Percentiles rank a stretch among this genome's conserved stretches.
Evolutionary conservation across 2,888 invertebrate genomes (phyloP).

Genomic region (Nephrocerus scutellatus): DNA sequence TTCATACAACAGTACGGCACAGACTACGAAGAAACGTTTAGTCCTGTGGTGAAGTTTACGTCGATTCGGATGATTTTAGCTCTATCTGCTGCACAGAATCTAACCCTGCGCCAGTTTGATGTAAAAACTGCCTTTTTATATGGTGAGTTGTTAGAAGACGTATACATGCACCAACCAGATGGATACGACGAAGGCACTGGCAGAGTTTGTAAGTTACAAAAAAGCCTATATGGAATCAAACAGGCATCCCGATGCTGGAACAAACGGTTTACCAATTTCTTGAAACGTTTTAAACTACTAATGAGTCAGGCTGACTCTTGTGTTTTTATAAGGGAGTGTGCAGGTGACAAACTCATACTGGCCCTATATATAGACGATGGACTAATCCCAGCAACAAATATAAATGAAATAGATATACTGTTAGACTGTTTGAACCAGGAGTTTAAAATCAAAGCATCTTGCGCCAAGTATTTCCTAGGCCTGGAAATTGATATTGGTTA

Average conservation of each 20-base stretch:
- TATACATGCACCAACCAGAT: slow-evolving; percentile 11
- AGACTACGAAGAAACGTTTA: slow-evolving; percentile 32
- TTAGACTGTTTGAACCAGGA: too few species aligned
- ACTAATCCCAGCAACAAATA: too few species aligned
- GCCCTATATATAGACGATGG: too few species aligned
- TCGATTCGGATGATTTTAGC: slow-evolving; percentile 23
- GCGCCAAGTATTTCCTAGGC: slow-evolving; percentile 4
- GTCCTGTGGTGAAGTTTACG: slow-evolving; percentile 28
- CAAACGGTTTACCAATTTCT: slow-evolving; percentile 18
- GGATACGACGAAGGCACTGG: slow-evolving; percentile 16
- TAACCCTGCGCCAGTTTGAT: slow-evolving; percentile 15
- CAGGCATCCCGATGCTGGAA: too few species aligned
- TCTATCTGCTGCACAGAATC: slow-evolving; percentile 10
- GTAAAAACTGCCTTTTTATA: slow-evolving; percentile 18
- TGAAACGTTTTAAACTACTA: slow-evolving; percentile 21
- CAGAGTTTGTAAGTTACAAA: slow-evolving; percentile 16
- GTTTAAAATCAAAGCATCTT: slow-evolving; percentile 7
- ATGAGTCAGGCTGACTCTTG: slow-evolving; percentile 24
- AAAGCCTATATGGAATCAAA: slow-evolving; percentile 22
- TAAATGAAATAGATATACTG: too few species aligned
- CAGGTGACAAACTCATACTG: too few species aligned
- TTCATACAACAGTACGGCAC: slow-evolving; percentile 26
- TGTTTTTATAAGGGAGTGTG: slow-evolving; percentile 21
- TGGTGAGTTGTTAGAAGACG: slow-evolving; percentile 9
- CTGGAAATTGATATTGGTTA: slow-evolving; percentile 1